Conservation (phyloP, 2,113 vertebrate genomes). For the Sebastes schlegelii region DNA sequence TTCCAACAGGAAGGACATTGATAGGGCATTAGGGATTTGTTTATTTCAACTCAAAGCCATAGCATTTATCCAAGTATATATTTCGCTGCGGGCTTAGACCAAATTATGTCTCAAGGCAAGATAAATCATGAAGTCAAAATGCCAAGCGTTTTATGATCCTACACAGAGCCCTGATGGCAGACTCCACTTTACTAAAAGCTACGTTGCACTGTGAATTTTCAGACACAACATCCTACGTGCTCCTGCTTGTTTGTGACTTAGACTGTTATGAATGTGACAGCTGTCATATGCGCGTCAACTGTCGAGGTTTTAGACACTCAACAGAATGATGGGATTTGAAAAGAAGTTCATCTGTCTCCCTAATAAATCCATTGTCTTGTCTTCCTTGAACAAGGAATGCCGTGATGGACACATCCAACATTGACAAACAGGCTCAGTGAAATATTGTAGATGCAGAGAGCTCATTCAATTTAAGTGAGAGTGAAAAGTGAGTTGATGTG, state of each 20-base stretch:
- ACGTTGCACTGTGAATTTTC: slow-evolving; percentile 66
- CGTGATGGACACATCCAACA: slow-evolving; percentile 79
- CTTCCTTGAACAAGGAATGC: slow-evolving; percentile 72
- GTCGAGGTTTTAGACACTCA: slow-evolving; percentile 75
- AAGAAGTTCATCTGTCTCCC: slow-evolving; percentile 81
- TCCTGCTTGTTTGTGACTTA: slow-evolving; percentile 74
- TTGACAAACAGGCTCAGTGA: slow-evolving; percentile 61
- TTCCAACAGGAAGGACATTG: slow-evolving; percentile 83
- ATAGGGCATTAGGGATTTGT: slow-evolving; percentile 85
- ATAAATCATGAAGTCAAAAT: slow-evolving; percentile 82
- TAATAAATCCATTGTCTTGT: slow-evolving; percentile 83
- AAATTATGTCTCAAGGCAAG: slow-evolving; percentile 80
- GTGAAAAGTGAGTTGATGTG: slow-evolving; percentile 83
- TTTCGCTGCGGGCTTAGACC: slow-evolving; percentile 75
- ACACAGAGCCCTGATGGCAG: slow-evolving; percentile 69
- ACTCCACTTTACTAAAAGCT: slow-evolving; percentile 70
- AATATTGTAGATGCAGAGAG: slow-evolving; percentile 68
- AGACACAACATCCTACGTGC: slow-evolving; percentile 61
- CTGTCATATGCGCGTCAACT: slow-evolving; percentile 80
- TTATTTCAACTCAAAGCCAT: slow-evolving; percentile 82
- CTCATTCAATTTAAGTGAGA: slow-evolving; percentile 81
- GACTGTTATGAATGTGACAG: slow-evolving; percentile 77
- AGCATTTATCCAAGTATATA: slow-evolving; percentile 79
- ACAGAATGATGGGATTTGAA: slow-evolving; percentile 78
- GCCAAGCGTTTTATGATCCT: slow-evolving; percentile 73